A percentile compares a stretch with the other conserved stretches of the same genome.
phyloP scores from a whole-genome alignment of 2,113 vertebrate genomes.

The Aldabrachelys gigantea region DNA sequence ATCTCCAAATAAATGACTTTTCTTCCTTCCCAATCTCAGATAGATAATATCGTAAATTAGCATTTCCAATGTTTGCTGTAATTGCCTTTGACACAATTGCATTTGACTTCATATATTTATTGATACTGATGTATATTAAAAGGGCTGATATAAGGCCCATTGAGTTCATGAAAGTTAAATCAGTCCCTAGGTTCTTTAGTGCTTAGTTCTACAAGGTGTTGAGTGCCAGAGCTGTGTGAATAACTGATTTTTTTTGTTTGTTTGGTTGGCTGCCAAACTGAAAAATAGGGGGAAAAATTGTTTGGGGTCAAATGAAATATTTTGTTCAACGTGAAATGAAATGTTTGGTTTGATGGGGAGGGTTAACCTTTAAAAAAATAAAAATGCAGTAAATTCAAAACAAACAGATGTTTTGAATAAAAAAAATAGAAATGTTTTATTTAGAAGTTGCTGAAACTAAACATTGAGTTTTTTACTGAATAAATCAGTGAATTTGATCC shows the following conservation, averaged over 20 bases:
- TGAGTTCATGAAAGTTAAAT: background rate
- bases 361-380: background rate
- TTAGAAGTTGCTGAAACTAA: background rate
- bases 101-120: background rate
- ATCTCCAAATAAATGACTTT: background rate
- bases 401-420: background rate
- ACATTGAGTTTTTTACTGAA: background rate
- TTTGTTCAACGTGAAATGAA: background rate
- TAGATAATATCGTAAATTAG: background rate
- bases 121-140: background rate
- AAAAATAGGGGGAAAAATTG: background rate
- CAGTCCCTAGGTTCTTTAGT: background rate
- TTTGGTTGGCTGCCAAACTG: background rate
- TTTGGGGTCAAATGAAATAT: background rate
- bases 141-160: background rate
- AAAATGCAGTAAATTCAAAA: background rate
- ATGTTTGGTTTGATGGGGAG: background rate
- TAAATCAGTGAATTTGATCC: background rate
- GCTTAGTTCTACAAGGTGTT: background rate
- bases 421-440: background rate
- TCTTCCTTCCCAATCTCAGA: background rate
- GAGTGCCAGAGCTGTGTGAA: background rate
- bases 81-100: background rate
- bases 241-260: background rate
- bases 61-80: background rate